These are phyloP conservation scores for Drosophila bifasciata DNA, from an alignment of 1,140 invertebrate species.

Conservation along the genomic window DNA sequence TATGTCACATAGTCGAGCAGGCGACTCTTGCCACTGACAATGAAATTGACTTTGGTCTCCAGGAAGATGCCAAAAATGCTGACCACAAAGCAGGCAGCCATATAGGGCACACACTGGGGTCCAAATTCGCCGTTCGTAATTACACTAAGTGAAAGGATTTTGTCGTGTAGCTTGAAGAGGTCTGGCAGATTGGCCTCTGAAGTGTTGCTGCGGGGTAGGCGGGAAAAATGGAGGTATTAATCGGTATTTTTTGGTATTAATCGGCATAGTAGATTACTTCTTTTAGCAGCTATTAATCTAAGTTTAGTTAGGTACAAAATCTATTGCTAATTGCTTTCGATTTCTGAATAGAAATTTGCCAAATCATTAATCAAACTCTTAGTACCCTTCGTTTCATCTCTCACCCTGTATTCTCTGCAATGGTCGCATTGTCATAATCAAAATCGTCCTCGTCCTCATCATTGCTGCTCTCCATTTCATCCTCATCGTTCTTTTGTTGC, in stretches of 20 bases:
- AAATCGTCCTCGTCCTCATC: constrained; percentile 73
- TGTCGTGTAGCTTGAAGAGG: constrained; percentile 77
- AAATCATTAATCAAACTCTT: not conserved
- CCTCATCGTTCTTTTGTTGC: constrained; percentile 50
- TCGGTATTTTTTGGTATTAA: too few species aligned
- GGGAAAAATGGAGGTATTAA: too few species aligned
- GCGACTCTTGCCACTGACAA: constrained; percentile 65
- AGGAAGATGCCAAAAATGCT: constrained; percentile 82
- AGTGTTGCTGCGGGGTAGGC: constrained; percentile 43
- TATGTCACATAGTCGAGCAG: constrained; percentile 70
- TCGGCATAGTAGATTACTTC: too few species aligned
- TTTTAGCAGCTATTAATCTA: too few species aligned
- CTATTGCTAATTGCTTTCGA: too few species aligned
- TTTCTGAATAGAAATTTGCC: not conserved
- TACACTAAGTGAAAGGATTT: constrained; percentile 76
- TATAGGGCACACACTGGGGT: constrained; percentile 77
- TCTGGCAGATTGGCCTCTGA: constrained; percentile 76
- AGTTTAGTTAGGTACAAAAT: too few species aligned
- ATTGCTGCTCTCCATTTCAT: constrained; percentile 63
- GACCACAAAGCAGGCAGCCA: constrained; percentile 80
- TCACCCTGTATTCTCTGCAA: constrained; percentile 61
- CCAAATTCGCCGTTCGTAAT: constrained; percentile 78
- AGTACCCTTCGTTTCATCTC: not conserved
- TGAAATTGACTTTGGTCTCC: constrained; percentile 80
- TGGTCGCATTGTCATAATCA: constrained; percentile 63